Conservation (phyloP, 2,888 invertebrate species). For the Dolomedes plantarius region DNA sequence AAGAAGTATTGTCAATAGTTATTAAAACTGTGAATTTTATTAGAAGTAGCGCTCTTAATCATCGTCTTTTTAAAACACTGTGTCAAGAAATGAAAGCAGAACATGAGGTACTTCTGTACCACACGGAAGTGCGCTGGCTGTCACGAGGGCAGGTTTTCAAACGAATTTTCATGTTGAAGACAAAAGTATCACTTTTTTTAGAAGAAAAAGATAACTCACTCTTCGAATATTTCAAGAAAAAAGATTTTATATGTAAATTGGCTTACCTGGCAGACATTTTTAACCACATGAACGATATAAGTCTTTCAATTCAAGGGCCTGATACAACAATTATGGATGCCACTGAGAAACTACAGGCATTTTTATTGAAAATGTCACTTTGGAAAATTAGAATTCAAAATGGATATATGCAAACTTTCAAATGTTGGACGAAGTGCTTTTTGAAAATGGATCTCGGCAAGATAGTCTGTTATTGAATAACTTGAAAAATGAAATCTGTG, state of each 20-base stretch:
- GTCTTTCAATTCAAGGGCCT: conserved; percentile 26
- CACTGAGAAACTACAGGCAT: conserved; percentile 31
- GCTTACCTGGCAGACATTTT: conserved; percentile 22
- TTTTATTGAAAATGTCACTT: conserved; percentile 22
- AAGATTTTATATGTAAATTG: conserved; percentile 9
- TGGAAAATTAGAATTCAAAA: conserved; percentile 31
- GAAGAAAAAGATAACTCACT: conserved; percentile 35
- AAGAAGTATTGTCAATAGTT: conserved; percentile 49
- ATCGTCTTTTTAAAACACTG: conserved; percentile 48
- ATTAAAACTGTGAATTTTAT: conserved; percentile 46
- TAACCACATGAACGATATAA: conserved; percentile 17
- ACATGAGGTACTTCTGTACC: conserved; percentile 65
- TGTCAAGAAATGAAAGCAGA: conserved; percentile 58
- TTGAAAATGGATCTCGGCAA: conserved; percentile 30
- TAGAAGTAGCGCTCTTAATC: conserved; percentile 52
- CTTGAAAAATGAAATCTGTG: too few relatives aligned
- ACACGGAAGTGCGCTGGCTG: conserved; percentile 57
- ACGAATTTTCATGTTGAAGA: conserved; percentile 49
- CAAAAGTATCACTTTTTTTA: too few relatives aligned
- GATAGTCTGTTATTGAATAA: conserved; percentile 23
- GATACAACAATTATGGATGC: conserved; percentile 26
- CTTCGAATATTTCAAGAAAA: conserved; percentile 36
- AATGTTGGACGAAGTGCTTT: conserved; percentile 30
- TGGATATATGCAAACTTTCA: conserved; percentile 29
- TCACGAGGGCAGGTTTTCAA: conserved; percentile 45